Base-by-base conservation (phyloP, 2,888 invertebrate species). In the Noctua pronuba region DNA sequence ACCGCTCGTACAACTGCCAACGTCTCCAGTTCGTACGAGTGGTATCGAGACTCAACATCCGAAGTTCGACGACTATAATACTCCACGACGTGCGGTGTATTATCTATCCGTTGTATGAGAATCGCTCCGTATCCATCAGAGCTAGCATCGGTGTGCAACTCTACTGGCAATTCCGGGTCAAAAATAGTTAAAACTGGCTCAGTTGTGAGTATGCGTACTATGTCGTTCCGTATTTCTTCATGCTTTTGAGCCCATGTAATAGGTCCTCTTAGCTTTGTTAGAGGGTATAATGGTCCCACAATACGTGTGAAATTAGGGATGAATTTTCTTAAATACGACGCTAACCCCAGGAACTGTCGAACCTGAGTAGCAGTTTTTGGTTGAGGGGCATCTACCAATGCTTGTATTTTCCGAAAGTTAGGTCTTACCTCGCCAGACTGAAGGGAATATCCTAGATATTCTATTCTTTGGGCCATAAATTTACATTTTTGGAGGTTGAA, bases 311-410 rank as follows among this genome's bases (percentile, higher is more conserved):
- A 73, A 1, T 21, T 28, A 7, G 79, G 76, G 1, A 86, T 65
- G 49, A 88, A 88, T 35, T 81, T 55, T 0, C 88, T 24, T 52
- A 88, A 89, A 31, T 89, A 89, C 0, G 82, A 83, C 0, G 86
- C 84, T 0, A 88, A 35, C 0, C 89, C 89, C 0, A 86, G 70
- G 60, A 89, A 87, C 58, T 90, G 90, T 0, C 89, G 65, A 0
- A 90, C n/a, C 11, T 89, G 85, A 0, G 71, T 73, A 0, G 82
- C 78, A 0, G 79, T 83, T 46, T 80, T 44, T 1, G 89, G 89
- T 4, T 75, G 66, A 1, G 77, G 77, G 0, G 80, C 31, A 1
- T 71, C 67, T 7, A 69, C 49, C 1, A 87, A 55, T 10, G 87
- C 88, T n/a, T 82, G 55, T 11, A 89, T 77, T 66, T 89, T 89